These are phyloP conservation scores for Hydrocynus forskahlii DNA, from an alignment of 2,797 vertebrate genomes.

Conservation along the genomic window DNA sequence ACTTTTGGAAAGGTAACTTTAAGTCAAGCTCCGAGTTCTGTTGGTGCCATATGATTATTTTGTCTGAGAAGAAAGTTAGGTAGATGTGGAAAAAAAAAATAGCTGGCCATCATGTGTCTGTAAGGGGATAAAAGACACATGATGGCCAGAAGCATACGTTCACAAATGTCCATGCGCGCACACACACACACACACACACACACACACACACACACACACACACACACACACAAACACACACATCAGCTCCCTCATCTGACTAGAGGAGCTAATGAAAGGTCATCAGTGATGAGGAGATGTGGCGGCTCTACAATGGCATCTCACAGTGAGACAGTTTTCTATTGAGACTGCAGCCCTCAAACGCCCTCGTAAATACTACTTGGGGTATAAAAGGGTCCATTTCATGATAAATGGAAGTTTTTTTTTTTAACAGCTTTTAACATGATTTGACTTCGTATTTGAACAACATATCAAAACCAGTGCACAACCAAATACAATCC, in stretches of 20 bases:
- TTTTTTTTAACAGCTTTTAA: too few relatives aligned
- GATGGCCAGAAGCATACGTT: conserved; percentile 47
- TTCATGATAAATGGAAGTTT: not conserved
- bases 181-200: conserved; percentile 6
- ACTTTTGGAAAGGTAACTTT: too few relatives aligned
- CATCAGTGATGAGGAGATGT: conserved; percentile 35
- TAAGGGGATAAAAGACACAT: conserved; percentile 42
- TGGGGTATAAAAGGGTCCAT: not conserved
- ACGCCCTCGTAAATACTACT: not conserved
- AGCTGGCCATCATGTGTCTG: too few relatives aligned
- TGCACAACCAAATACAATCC: too few relatives aligned
- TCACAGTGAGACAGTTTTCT: conserved; percentile 47
- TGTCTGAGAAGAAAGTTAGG: conserved; percentile 5
- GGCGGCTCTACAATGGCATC: not conserved
- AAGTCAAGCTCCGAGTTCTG: too few relatives aligned
- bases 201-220: conserved; percentile 27
- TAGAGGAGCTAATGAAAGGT: conserved; percentile 34
- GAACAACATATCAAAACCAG: too few relatives aligned
- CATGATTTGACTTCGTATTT: too few relatives aligned
- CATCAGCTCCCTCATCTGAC: conserved; percentile 49
- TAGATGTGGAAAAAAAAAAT: not conserved
- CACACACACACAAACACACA: conserved; percentile 6
- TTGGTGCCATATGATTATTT: not conserved
- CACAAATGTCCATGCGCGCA: conserved; percentile 27
- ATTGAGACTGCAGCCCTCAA: not conserved